Conservation (phyloP, 2,797 vertebrate genomes). For the Spinus pinus region DNA sequence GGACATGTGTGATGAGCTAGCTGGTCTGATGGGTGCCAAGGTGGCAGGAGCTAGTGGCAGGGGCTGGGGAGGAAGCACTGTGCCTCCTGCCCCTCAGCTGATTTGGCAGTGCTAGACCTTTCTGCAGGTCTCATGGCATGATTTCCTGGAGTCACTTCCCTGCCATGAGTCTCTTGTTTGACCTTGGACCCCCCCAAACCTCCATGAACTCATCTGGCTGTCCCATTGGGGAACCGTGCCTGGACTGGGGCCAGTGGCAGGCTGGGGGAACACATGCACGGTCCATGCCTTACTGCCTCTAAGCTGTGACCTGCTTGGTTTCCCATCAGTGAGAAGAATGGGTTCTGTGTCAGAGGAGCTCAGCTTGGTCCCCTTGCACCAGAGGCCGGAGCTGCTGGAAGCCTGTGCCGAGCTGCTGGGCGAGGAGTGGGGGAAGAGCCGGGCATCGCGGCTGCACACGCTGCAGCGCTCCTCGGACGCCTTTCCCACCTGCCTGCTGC, state of each 20-base stretch:
- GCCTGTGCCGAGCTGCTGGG: conserved; percentile 89
- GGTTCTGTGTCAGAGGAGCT: conserved; percentile 61
- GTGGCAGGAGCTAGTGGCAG: neutral
- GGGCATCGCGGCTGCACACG: conserved; percentile 83
- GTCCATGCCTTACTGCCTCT: neutral
- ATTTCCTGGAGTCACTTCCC: neutral
- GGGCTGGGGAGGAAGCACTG: neutral
- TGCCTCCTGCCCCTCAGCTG: neutral
- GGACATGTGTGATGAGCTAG: neutral
- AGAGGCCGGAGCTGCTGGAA: conserved; percentile 85
- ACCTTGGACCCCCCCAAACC: fast-evolving
- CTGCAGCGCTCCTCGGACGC: conserved; percentile 85
- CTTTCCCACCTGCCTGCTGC: conserved; percentile 87
- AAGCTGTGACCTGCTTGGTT: conserved; percentile 19
- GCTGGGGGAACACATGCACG: fast-evolving
- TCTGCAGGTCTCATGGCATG: neutral
- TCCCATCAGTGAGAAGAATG: conserved; percentile 68
- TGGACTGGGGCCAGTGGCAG: fast-evolving
- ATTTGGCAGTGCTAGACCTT: neutral
- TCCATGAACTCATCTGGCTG: fast-evolving
- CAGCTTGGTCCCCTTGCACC: conserved; percentile 83
- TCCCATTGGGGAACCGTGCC: fast-evolving
- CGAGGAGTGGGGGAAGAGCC: conserved; percentile 90
- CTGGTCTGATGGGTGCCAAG: neutral
- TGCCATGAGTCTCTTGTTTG: fast-evolving